These are phyloP conservation scores for Drosophila littoralis DNA, from an alignment of 1,140 invertebrate species.

Conservation along the genomic window DNA sequence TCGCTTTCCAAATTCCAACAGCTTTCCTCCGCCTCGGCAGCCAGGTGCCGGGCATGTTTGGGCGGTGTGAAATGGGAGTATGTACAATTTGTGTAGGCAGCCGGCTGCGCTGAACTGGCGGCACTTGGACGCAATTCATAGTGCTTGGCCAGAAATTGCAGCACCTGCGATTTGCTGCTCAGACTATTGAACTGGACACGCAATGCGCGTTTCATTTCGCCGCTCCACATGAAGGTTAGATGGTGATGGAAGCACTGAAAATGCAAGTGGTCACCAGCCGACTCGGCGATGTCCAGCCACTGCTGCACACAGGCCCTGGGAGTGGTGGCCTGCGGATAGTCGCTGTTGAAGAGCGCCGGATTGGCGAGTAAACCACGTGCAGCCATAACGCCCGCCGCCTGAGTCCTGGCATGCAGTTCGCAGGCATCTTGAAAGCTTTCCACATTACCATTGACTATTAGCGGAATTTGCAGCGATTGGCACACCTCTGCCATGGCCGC, in stretches of 20 bases:
- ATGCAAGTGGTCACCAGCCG: constrained; percentile 85
- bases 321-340: constrained; percentile 89
- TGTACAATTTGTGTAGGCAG: constrained; percentile 59
- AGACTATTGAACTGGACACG: constrained; percentile 92
- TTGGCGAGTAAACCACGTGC: constrained; percentile 95
- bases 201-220: constrained; percentile 89
- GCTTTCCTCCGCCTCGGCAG: constrained; percentile 42
- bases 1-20: constrained; percentile 60
- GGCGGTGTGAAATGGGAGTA: constrained; percentile 70
- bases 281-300: constrained; percentile 91
- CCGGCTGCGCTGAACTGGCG: neutral
- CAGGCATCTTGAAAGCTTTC: constrained; percentile 90
- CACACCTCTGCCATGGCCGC: constrained; percentile 90
- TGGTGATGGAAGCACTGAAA: constrained; percentile 96
- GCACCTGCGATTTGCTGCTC: constrained; percentile 88
- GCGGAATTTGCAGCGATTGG: constrained; percentile 88
- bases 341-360: constrained; percentile 91
- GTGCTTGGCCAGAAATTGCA: constrained; percentile 87
- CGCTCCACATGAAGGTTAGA: constrained; percentile 96
- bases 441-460: constrained; percentile 96
- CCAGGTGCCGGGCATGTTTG: constrained; percentile 54
- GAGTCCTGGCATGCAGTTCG: constrained; percentile 87
- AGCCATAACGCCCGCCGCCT: constrained; percentile 94
- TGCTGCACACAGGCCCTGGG: constrained; percentile 92
- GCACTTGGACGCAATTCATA: constrained; percentile 47